Percentiles rank a stretch among this genome's conserved stretches.
Evolutionary conservation across 2,797 vertebrate genomes (phyloP).

Genomic region (Scyliorhinus canicula): DNA sequence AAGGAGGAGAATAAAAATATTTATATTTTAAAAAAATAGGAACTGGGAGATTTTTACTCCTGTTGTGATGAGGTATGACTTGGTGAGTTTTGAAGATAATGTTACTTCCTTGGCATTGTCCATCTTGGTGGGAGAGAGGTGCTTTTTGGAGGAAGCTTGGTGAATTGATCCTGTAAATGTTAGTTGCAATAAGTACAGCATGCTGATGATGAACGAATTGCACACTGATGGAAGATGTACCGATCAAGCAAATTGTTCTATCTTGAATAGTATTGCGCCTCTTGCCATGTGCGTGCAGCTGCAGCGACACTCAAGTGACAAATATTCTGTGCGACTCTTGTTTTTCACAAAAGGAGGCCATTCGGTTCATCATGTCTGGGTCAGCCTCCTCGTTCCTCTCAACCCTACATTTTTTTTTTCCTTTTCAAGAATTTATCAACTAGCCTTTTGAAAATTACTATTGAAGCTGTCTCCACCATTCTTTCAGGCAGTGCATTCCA

Average conservation of each 20-base stretch:
- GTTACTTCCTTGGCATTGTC: background rate
- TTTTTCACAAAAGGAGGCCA: no score
- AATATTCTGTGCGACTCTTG: background rate
- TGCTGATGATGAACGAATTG: background rate
- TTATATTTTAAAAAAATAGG: no score
- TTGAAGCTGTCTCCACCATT: background rate
- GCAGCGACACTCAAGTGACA: background rate
- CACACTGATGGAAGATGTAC: background rate
- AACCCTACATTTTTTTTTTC: background rate
- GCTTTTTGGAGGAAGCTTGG: background rate
- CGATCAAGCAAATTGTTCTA: background rate
- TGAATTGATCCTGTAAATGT: background rate
- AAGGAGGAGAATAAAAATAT: no score
- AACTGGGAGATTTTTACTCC: background rate
- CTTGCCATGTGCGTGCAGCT: background rate
- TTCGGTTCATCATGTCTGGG: no score
- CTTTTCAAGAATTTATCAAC: background rate
- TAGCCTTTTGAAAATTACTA: background rate
- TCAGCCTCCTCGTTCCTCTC: background rate
- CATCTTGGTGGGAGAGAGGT: background rate
- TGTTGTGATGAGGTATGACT: background rate
- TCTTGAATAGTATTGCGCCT: background rate
- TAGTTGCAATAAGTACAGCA: background rate
- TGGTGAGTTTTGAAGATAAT: background rate
- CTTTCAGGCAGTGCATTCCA: background rate